Percentiles rank a stretch among this genome's conserved stretches.
Evolutionary conservation across 1,140 invertebrate genomes (phyloP).

Genomic region (Charaxes varanes): DNA sequence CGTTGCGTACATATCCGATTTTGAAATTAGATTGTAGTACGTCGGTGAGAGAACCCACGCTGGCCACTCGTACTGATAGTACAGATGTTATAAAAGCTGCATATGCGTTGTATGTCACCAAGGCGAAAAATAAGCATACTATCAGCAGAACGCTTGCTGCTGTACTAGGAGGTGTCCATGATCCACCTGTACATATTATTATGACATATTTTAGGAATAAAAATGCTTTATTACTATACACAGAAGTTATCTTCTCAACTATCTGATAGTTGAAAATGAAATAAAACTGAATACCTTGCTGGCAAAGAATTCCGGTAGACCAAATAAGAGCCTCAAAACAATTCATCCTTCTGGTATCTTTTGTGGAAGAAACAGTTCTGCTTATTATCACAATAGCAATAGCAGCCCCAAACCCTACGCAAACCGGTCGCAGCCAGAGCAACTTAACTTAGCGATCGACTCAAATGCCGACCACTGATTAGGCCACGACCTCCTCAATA

Average conservation of each 20-base stretch:
- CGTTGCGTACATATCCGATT: conserved; percentile 75
- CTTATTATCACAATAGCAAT: conserved; percentile 69
- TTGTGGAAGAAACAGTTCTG: conserved; percentile 29
- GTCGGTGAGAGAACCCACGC: conserved; percentile 75
- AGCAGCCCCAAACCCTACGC: conserved; percentile 69
- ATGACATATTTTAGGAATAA: neutral
- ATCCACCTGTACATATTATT: conserved; percentile 66
- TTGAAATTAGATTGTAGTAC: conserved; percentile 75
- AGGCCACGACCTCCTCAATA: too few relatives aligned
- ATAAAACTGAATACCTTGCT: too few relatives aligned
- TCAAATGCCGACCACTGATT: too few relatives aligned
- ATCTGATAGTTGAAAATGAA: too few relatives aligned
- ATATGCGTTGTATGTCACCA: conserved; percentile 77
- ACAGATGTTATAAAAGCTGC: conserved; percentile 79
- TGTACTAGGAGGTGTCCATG: conserved; percentile 73
- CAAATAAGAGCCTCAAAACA: conserved; percentile 75
- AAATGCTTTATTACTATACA: too few relatives aligned
- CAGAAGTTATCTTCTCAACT: too few relatives aligned
- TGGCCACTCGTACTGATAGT: conserved; percentile 75
- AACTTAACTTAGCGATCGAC: too few relatives aligned
- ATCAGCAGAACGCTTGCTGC: conserved; percentile 76
- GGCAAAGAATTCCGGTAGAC: conserved; percentile 78
- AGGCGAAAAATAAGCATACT: conserved; percentile 74
- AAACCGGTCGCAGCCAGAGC: too few relatives aligned
- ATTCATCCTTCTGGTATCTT: conserved; percentile 43